Percentiles rank a stretch among this genome's conserved stretches.
phyloP scores from a whole-genome alignment of 2,888 invertebrate genomes.

The Dioctria linearis region DNA sequence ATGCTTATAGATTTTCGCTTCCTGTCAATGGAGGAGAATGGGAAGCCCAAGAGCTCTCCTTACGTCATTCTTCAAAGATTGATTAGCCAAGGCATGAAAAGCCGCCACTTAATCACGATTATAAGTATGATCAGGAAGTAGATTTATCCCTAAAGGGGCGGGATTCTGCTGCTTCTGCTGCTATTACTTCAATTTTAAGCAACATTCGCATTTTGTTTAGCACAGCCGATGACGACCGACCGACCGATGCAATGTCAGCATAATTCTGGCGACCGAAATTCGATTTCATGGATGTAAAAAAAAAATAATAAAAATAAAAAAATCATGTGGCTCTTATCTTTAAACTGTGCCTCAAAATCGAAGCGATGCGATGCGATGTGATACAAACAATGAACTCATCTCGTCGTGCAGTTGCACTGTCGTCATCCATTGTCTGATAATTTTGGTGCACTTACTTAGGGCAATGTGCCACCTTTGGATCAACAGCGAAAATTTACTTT shows the following conservation, averaged over 20 bases:
- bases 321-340: not conserved
- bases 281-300: not conserved
- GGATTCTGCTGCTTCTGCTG: not conserved
- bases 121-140: conserved; percentile 29
- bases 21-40: conserved; percentile 10
- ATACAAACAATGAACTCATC: not conserved
- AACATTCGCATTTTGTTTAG: not conserved
- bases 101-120: conserved; percentile 53
- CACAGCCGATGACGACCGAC: not conserved
- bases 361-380: not conserved
- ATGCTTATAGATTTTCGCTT: conserved; percentile 16
- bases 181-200: conserved; percentile 1
- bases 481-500: conserved; percentile 19
- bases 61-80: conserved; percentile 44
- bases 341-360: not conserved
- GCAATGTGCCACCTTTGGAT: conserved; percentile 22
- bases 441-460: conserved; percentile 32
- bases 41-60: conserved; percentile 34
- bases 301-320: too few relatives aligned
- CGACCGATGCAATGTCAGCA: not conserved
- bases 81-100: conserved; percentile 50
- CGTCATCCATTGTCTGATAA: conserved; percentile 9
- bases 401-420: conserved; percentile 1
- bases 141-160: conserved; percentile 8
- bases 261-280: not conserved